Base-by-base conservation (phyloP, 1,140 invertebrate genomes). In the Nasonia vitripennis region DNA sequence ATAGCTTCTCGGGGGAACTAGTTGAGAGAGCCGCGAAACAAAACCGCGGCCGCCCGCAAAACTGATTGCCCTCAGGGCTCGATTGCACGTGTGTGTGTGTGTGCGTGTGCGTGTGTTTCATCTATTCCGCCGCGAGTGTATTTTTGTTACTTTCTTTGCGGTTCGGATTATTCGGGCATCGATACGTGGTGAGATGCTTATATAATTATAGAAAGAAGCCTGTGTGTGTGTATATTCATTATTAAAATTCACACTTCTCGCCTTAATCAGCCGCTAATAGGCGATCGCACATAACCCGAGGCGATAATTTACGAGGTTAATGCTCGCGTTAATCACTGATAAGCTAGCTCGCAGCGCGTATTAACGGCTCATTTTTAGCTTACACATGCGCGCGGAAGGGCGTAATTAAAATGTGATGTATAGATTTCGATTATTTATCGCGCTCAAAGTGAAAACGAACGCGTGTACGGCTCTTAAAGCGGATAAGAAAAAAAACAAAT, bases 171-270 rank as follows among this genome's bases (percentile, higher is more conserved):
- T 83, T 74, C 48, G 0, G n/a, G 5, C 34, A 77, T 68, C 81
- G 73, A 77, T 77, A 45, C 7, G 27, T 62, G 23, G 0, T n/a
- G 55, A 37, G 34, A n/a, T 20, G 12, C 14, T 83, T 83, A 27
- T 27, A 27, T 27, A 83, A 83, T 83, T 83, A 27, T 27, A 82
- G 75, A 82, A 82, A 11, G 9, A 17, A 51, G 12, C 12, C 12
- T 7, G 41, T 45, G 9, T 45, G 11, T 7, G 41, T 45, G 9
- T 45, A 45, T 45, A 45, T 45, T 45, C 9, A 45, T 45, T 20
- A 62, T 62, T 62, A 7, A n/a, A 62, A 62, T 62, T n/a, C 17
- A 62, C 20, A 14, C 55, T 62, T 45, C 41, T 45, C 41, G 20
- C 20, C 55, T n/a, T 20, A 62, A 62, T 20, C 55, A n/a, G 55